These are phyloP conservation scores for Solenodon paradoxus DNA, from an alignment of 2,113 vertebrate species.

Conservation along the genomic window DNA sequence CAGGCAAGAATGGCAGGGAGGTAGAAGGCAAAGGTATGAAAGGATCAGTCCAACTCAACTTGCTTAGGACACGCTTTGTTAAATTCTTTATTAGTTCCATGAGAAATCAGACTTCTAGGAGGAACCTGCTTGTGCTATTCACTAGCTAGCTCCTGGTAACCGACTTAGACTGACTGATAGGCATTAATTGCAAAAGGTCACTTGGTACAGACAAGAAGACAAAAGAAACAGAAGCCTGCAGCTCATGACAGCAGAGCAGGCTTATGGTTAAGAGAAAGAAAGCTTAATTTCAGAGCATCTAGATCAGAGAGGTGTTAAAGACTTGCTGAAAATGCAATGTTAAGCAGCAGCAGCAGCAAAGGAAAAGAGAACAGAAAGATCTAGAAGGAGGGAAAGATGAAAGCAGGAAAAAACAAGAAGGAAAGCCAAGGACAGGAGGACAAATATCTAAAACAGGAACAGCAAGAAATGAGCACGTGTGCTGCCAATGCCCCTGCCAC, in stretches of 20 bases:
- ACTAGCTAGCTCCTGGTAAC: neutral
- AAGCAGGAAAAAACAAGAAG: neutral
- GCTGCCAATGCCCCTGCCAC: neutral
- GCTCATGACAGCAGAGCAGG: neutral
- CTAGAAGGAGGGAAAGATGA: neutral
- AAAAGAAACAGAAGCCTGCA: neutral
- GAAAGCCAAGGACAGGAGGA: neutral
- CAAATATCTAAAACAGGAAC: neutral
- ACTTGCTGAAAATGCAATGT: neutral
- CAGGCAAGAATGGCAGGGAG: accelerated
- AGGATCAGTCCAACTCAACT: neutral
- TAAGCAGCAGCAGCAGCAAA: neutral
- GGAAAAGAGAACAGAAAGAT: neutral
- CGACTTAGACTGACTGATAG: neutral
- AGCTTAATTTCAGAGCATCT: neutral
- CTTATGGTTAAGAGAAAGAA: neutral
- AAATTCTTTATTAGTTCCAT: neutral
- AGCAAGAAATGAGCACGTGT: neutral
- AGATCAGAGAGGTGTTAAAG: neutral
- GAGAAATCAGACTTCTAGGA: neutral
- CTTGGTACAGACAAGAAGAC: neutral
- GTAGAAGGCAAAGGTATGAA: neutral
- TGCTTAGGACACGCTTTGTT: neutral
- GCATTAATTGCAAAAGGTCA: neutral
- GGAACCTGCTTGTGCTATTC: neutral